These are phyloP conservation scores for Hypsibius dujardini DNA, from an alignment of 1,140 invertebrate genomes.

Conservation along the genomic window DNA sequence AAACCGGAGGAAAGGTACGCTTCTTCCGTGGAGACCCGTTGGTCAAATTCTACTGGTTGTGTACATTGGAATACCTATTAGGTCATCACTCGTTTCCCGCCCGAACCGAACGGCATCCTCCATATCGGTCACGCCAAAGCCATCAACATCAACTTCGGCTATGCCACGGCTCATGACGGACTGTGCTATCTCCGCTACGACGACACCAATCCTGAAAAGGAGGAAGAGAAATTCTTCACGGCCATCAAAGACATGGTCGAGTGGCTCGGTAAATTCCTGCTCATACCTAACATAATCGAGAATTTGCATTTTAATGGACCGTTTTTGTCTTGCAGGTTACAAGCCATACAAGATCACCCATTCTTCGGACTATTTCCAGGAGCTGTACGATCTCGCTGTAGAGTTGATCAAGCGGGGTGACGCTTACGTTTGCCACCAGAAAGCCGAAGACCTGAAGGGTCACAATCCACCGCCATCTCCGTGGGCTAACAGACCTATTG, in stretches of 20 bases:
- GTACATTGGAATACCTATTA: conserved; percentile 27
- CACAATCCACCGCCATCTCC: conserved; percentile 81
- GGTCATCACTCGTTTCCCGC: conserved; percentile 85
- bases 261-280: conserved; percentile 59
- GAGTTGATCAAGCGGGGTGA: conserved; percentile 64
- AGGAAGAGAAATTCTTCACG: conserved; percentile 92
- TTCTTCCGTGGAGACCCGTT: too few species aligned
- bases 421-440: conserved; percentile 96
- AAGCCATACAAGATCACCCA: conserved; percentile 79
- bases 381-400: conserved; percentile 79
- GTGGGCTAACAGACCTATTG: conserved; percentile 73
- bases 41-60: too few species aligned
- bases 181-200: conserved; percentile 84
- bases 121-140: conserved; percentile 99
- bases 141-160: conserved; percentile 99
- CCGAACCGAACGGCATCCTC: conserved; percentile 96
- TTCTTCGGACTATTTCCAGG: conserved; percentile 91
- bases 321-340: conserved; percentile 71
- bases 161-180: conserved; percentile 71
- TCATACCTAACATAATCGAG: too few species aligned
- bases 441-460: conserved; percentile 81
- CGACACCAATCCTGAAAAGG: conserved; percentile 99
- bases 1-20: conserved; percentile 59
- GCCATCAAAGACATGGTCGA: conserved; percentile 90
- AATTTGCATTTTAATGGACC: too few species aligned